A percentile compares a stretch with the other conserved stretches of the same genome.
Evolutionary conservation across 2,888 invertebrate genomes (phyloP).

Genomic region (Heliconius ethilla): DNA sequence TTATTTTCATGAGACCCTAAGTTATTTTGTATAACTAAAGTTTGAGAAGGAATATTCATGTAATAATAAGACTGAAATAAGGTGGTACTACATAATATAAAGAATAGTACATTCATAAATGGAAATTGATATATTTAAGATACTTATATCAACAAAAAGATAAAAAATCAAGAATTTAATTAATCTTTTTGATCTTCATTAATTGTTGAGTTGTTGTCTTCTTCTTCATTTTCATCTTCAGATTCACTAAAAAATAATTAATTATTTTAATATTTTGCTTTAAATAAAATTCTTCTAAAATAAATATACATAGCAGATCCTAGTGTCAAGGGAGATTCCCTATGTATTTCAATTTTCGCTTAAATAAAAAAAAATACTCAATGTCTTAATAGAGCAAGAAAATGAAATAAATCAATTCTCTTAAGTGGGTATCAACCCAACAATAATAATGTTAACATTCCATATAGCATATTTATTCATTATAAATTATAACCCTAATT

Average conservation of each 20-base stretch:
- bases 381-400: background rate
- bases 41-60: background rate
- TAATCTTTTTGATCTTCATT: constrained; percentile 38
- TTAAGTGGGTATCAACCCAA: background rate
- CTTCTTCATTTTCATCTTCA: constrained; percentile 42
- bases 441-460: background rate
- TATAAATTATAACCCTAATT: too few relatives aligned
- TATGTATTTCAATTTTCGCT: background rate
- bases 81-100: background rate
- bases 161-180: constrained; percentile 9
- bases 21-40: background rate
- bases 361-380: background rate
- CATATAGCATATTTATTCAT: too few relatives aligned
- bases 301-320: background rate
- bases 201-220: constrained; percentile 36
- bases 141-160: constrained; percentile 30
- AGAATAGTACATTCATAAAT: background rate
- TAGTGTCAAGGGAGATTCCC: background rate
- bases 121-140: constrained; percentile 17
- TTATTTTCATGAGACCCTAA: background rate
- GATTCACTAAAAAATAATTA: constrained; percentile 48
- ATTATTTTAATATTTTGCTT: background rate
- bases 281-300: background rate
- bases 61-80: background rate
- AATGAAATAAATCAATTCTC: background rate